Conservation (phyloP, 1,140 invertebrate genomes). For the Ruditapes philippinarum region DNA sequence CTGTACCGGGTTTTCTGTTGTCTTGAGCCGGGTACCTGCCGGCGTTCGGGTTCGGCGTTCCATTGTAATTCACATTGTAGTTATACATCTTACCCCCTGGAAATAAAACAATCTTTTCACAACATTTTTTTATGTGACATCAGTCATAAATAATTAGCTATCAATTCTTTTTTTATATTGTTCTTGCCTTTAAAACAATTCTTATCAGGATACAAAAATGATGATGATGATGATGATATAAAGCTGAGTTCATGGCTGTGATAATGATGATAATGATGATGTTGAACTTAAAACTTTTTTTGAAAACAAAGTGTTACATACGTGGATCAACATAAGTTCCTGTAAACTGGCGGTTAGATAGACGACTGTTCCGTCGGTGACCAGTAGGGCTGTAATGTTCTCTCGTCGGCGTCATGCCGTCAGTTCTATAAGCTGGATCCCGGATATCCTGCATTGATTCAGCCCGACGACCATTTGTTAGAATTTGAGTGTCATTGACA, state of each 20-base stretch:
- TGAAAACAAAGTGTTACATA: no score
- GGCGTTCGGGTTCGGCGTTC: constrained; percentile 30
- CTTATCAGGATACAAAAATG: no score
- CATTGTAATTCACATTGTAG: constrained; percentile 76
- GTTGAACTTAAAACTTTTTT: no score
- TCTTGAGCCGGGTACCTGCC: constrained; percentile 1
- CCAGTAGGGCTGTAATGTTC: background rate
- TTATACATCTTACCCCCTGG: constrained; percentile 76
- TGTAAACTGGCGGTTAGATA: constrained; percentile 58
- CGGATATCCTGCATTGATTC: constrained; percentile 56
- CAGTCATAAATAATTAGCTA: no score
- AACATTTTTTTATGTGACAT: no score
- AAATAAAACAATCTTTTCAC: no score
- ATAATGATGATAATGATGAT: no score
- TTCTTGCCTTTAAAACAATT: no score
- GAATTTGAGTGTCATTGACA: constrained; percentile 30
- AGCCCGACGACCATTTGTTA: constrained; percentile 19
- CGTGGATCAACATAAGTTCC: constrained; percentile 64
- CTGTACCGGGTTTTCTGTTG: constrained; percentile 9
- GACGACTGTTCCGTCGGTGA: background rate
- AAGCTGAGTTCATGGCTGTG: no score
- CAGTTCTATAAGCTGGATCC: constrained; percentile 8
- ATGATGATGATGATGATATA: no score
- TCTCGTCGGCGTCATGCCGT: constrained; percentile 5
- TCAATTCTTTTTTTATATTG: no score